A percentile compares a stretch with the other conserved stretches of the same genome.
These are phyloP conservation scores for Gobio gobio DNA, from an alignment of 2,113 vertebrate genomes.

Conservation along the genomic window DNA sequence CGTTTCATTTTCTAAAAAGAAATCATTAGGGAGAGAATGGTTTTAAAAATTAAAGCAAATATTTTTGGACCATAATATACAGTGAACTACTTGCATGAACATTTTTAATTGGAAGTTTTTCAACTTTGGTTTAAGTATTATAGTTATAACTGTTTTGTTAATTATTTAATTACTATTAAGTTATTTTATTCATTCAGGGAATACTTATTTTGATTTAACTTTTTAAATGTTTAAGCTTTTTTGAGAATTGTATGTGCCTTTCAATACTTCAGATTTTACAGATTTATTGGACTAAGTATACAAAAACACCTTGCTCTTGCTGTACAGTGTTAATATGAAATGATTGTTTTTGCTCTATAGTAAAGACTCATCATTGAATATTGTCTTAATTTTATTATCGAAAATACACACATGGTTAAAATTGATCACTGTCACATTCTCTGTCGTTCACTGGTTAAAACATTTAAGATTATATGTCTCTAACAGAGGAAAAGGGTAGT, in stretches of 20 bases:
- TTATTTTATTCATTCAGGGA: constrained; percentile 66
- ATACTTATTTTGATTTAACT: constrained; percentile 38
- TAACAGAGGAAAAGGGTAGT: background rate
- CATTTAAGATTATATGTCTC: background rate
- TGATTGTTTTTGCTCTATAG: constrained; percentile 47
- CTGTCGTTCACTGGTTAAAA: background rate
- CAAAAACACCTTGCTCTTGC: constrained; percentile 47
- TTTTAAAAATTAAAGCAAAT: constrained; percentile 2
- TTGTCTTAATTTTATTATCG: constrained; percentile 41
- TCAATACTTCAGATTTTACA: constrained; percentile 62
- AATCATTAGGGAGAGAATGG: constrained; percentile 28
- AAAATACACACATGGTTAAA: constrained; percentile 10
- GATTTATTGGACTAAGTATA: constrained; percentile 47
- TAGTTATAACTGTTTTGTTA: constrained; percentile 36
- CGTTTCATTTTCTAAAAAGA: constrained; percentile 15
- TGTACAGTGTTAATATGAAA: constrained; percentile 63
- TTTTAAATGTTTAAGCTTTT: constrained; percentile 33
- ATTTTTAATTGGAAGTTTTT: constrained; percentile 23
- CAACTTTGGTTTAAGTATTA: constrained; percentile 45
- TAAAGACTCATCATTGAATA: constrained; percentile 56
- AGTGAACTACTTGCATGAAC: constrained; percentile 13
- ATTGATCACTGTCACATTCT: background rate
- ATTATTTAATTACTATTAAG: constrained; percentile 54
- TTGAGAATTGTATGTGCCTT: constrained; percentile 70
- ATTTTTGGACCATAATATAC: constrained; percentile 11